Base-by-base conservation (phyloP, 2,888 invertebrate genomes). In the Diarsia brunnea region DNA sequence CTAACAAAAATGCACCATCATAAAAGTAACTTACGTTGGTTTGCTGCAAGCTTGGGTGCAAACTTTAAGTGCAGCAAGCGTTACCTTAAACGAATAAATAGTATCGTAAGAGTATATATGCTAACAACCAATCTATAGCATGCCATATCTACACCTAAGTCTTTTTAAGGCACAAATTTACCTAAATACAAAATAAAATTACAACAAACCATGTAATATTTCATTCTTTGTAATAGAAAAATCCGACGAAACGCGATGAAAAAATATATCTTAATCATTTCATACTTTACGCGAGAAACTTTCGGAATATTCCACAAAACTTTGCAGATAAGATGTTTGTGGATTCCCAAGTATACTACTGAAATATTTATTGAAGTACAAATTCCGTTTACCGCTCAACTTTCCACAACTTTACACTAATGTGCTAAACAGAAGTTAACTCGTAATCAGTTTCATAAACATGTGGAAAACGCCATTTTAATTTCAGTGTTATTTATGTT, bases 351-450 rank as follows among this genome's bases (percentile, higher is more conserved):
- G 73, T 72, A 87, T 60, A 78, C 73, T 77, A 64, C 85, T 79
- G 73, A 78, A 87, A 85, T 87, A 85, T 85, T 82, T 82, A 85
- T 82, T 73, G 79, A 78, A 86, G 87, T 78, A 87, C 75, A 78
- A 85, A 82, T 87, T 86, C 79, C 75, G 67, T 76, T 85, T 74
- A 79, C 70, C 51, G 78, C 60, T 11, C 67, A 81, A 87, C 82
- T 85, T 82, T 82, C 61, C 47, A n/a, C 43, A 86, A 87, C 70
- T 86, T 82, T 55, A 65, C 71, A 79, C 67, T 73, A 68, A 75
- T 69, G 73, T 51, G 58, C 64, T 65, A 64, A 79, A 70, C 73
- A 53, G 61, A 69, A 82, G 72, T 79, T 79, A 73, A 74, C 75
- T 76, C 45, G 64, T 79, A 78, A 80, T 75, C 73, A 72, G 69